These are phyloP conservation scores for Rhinogobio ventralis DNA, from an alignment of 2,797 vertebrate genomes.

Conservation along the genomic window DNA sequence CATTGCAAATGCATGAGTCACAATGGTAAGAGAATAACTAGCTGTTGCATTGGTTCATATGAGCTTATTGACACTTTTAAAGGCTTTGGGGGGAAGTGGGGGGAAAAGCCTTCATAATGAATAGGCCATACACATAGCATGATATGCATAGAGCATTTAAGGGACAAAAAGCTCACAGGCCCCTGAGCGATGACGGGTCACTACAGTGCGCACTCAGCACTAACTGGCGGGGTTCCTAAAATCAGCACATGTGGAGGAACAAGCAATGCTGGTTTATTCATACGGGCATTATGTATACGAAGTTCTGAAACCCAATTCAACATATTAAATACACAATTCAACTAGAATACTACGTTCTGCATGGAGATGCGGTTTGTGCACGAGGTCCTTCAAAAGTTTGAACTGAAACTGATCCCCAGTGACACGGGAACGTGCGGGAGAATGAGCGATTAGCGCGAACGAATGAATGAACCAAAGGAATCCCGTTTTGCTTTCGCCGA, in stretches of 20 bases:
- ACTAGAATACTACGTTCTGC: too few relatives aligned
- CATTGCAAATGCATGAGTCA: conserved; percentile 1
- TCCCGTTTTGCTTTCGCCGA: not conserved
- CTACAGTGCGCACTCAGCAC: conserved; percentile 46
- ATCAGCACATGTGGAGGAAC: conserved; percentile 35
- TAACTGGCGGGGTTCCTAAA: conserved; percentile 45
- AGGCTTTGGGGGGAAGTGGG: not conserved
- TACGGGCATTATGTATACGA: not conserved
- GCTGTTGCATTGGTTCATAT: not conserved
- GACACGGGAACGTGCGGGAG: not conserved
- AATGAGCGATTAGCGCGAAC: not conserved
- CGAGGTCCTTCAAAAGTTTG: conserved; percentile 28
- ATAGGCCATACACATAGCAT: not conserved
- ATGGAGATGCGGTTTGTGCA: not conserved
- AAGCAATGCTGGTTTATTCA: conserved; percentile 1
- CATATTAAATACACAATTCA: not conserved
- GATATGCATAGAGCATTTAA: not conserved
- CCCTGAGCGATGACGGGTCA: conserved; percentile 59
- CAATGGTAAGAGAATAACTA: not conserved
- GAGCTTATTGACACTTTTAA: not conserved
- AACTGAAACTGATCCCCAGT: not conserved
- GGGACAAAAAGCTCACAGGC: conserved; percentile 6
- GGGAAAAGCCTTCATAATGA: not conserved
- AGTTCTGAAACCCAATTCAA: not conserved
- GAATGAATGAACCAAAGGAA: not conserved